Conservation (phyloP, 2,888 invertebrate genomes). For the Odontocolon sp. region DNA sequence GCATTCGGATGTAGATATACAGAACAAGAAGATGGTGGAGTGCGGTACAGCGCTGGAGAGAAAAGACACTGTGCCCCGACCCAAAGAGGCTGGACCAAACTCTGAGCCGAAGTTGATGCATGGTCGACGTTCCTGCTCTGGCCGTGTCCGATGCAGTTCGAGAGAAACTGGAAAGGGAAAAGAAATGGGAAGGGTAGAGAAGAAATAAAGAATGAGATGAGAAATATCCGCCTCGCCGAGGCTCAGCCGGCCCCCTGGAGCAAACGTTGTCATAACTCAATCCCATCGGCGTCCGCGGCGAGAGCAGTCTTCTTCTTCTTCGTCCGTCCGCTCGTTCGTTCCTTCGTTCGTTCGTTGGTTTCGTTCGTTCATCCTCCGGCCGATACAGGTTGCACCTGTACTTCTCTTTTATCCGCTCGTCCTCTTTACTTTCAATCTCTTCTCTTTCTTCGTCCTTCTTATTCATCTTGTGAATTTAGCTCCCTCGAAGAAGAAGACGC, state of each 20-base stretch:
- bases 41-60: slow-evolving; percentile 59
- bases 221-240: slow-evolving; percentile 77
- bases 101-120: slow-evolving; percentile 80
- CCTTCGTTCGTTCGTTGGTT: slow-evolving; percentile 41
- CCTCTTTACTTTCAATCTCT: slow-evolving; percentile 34
- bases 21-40: slow-evolving; percentile 55
- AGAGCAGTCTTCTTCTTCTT: slow-evolving; percentile 51
- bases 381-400: slow-evolving; percentile 62
- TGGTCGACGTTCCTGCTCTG: slow-evolving; percentile 76
- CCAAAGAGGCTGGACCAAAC: slow-evolving; percentile 76
- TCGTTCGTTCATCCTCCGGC: slow-evolving; percentile 50
- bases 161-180: slow-evolving; percentile 58
- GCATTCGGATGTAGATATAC: slow-evolving; percentile 35
- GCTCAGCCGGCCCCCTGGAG: slow-evolving; percentile 79
- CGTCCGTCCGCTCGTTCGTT: slow-evolving; percentile 41
- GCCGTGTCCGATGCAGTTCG: slow-evolving; percentile 62
- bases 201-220: slow-evolving; percentile 79
- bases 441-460: slow-evolving; percentile 33
- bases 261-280: slow-evolving; percentile 81
- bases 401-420: slow-evolving; percentile 52
- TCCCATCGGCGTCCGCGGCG: slow-evolving; percentile 79
- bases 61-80: slow-evolving; percentile 58
- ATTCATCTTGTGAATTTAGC: slow-evolving; percentile 12
- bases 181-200: slow-evolving; percentile 62
- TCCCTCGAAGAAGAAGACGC: slow-evolving; percentile 34